A percentile compares a stretch with the other conserved stretches of the same genome.
These are phyloP conservation scores for Sesia bembeciformis DNA, from an alignment of 2,888 invertebrate species.

Conservation along the genomic window DNA sequence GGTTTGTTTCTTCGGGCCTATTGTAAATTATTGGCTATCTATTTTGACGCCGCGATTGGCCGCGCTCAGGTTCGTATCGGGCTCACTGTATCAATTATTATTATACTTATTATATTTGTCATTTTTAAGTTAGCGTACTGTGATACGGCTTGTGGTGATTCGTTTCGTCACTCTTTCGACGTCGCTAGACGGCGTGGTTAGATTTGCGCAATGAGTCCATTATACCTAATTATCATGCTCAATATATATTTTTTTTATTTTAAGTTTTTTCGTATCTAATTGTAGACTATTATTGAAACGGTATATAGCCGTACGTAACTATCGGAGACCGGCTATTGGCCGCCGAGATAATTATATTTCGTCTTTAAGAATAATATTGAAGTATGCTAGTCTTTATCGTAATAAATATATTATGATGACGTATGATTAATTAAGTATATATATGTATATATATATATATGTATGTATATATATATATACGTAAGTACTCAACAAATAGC, in stretches of 20 bases:
- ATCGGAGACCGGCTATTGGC: not conserved
- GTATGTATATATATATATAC: not conserved
- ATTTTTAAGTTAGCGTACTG: constrained; percentile 1
- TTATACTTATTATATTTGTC: not conserved
- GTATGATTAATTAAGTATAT: not conserved
- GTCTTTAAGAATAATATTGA: constrained; percentile 12
- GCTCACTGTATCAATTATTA: not conserved
- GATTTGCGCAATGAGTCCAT: not conserved
- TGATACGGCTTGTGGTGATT: not conserved
- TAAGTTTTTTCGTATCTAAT: not conserved
- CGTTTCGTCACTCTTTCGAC: not conserved
- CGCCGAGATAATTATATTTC: not conserved
- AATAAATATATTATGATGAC: not conserved
- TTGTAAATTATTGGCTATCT: not conserved
- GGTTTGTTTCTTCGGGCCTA: not conserved
- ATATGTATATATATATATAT: not conserved
- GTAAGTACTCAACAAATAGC: too few relatives aligned
- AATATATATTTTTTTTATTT: not conserved
- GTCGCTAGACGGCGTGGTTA: not conserved
- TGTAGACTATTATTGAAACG: not conserved
- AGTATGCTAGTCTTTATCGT: constrained; percentile 14
- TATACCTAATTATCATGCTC: not conserved
- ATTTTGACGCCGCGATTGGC: not conserved
- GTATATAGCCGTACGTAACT: not conserved
- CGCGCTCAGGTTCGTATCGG: not conserved